Evolutionary conservation across 2,797 vertebrate species (phyloP).

Genomic region (Smutsia gigantea): DNA sequence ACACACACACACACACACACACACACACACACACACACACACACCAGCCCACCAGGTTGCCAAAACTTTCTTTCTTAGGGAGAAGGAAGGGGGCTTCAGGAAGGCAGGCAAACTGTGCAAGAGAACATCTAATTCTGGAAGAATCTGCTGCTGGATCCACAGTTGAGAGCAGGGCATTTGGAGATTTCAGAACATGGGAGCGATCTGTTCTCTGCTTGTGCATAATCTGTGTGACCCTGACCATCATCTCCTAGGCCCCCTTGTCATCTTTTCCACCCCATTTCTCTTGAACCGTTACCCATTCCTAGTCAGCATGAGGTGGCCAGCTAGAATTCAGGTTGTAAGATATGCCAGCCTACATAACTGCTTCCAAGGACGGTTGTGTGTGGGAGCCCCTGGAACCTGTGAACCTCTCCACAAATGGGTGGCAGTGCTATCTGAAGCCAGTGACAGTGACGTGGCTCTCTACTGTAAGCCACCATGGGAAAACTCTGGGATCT

Average conservation of each 20-base stretch:
- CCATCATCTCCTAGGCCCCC: neutral
- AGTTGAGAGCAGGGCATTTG: neutral
- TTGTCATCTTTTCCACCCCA: neutral
- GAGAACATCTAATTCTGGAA: neutral
- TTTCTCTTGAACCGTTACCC: neutral
- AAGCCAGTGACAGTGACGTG: neutral
- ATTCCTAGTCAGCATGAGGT: neutral
- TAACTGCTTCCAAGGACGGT: neutral
- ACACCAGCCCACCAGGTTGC: neutral
- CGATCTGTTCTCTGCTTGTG: accelerated
- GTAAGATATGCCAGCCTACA: neutral
- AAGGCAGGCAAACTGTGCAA: accelerated
- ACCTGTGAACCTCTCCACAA: neutral
- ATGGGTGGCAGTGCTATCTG: accelerated
- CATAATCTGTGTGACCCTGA: no score
- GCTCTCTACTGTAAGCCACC: no score
- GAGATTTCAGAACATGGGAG: neutral
- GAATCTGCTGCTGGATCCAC: neutral
- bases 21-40: neutral
- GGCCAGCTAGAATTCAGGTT: neutral
- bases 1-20: neutral
- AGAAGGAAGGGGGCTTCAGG: neutral
- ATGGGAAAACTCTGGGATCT: no score
- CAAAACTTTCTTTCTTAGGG: neutral
- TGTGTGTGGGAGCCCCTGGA: neutral